Evolutionary conservation across 2,888 invertebrate species (phyloP).

Genomic region (Drosophila histrio): DNA sequence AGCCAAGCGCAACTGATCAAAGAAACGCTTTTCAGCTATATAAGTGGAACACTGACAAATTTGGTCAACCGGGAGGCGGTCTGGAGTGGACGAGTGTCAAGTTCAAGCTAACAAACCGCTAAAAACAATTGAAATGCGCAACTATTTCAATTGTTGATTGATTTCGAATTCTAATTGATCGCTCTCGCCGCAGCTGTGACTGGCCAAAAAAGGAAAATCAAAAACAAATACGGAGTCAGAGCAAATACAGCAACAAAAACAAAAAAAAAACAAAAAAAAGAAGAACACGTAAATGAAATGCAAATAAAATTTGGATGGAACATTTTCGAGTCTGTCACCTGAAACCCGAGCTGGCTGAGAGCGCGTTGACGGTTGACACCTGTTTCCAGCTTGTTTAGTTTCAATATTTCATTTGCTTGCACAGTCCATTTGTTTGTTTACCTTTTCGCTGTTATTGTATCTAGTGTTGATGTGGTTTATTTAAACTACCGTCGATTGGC

Average conservation of each 20-base stretch:
- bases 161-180: constrained; percentile 68
- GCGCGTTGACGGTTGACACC: constrained; percentile 68
- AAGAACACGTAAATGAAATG: constrained; percentile 67
- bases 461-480: constrained; percentile 9
- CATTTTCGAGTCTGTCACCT: constrained; percentile 45
- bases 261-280: constrained; percentile 10
- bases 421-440: constrained; percentile 73
- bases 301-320: constrained; percentile 60
- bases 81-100: constrained; percentile 53
- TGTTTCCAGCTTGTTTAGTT: constrained; percentile 76
- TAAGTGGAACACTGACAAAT: constrained; percentile 17
- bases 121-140: constrained; percentile 69
- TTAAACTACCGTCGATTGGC: constrained; percentile 17
- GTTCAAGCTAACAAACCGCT: constrained; percentile 63
- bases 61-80: constrained; percentile 27
- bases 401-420: constrained; percentile 78
- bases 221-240: constrained; percentile 1
- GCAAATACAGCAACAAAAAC: constrained; percentile 3
- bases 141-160: constrained; percentile 65
- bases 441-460: constrained; percentile 15
- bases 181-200: constrained; percentile 38
- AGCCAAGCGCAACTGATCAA: constrained; percentile 63
- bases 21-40: constrained; percentile 35
- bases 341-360: constrained; percentile 35
- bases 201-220: constrained; percentile 15